Percentiles rank a stretch among this genome's conserved stretches.
These are phyloP conservation scores for Miniopterus natalensis DNA, from an alignment of 2,113 vertebrate genomes.

Conservation along the genomic window DNA sequence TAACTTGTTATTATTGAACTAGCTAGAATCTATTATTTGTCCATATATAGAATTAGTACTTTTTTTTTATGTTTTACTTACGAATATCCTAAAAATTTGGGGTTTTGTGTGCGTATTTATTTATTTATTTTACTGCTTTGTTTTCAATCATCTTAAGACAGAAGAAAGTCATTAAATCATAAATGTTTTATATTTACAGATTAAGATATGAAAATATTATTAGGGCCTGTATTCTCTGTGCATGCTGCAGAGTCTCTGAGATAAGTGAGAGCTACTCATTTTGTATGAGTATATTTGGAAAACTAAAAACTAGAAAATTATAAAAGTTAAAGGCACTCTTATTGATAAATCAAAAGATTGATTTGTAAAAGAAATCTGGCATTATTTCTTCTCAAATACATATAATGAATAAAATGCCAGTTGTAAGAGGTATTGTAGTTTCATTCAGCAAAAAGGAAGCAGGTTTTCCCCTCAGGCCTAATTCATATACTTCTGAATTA, in stretches of 20 bases:
- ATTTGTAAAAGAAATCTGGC: conserved; percentile 25
- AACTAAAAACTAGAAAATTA: conserved; percentile 43
- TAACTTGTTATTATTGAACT: background rate
- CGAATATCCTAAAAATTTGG: background rate
- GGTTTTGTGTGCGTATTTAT: background rate
- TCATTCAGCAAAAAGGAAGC: background rate
- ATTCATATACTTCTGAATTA: conserved; percentile 72
- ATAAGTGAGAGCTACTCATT: background rate
- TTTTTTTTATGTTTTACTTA: conserved; percentile 50
- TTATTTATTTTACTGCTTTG: background rate
- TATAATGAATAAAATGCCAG: conserved; percentile 23
- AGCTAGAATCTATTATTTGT: conserved; percentile 12
- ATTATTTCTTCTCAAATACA: conserved; percentile 50
- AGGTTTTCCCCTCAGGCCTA: conserved; percentile 53
- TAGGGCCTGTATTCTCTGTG: background rate
- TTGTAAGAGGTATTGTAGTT: conserved; percentile 40
- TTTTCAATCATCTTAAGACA: conserved; percentile 8
- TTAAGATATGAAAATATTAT: conserved; percentile 4
- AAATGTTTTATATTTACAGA: background rate
- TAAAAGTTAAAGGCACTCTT: background rate
- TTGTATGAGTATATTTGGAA: conserved; percentile 15
- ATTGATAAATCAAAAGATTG: background rate
- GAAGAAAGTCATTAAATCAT: background rate
- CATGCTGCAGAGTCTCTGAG: background rate
- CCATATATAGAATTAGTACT: conserved; percentile 19